phyloP scores from a whole-genome alignment of 1,140 invertebrate species.

The Telenomus remus region DNA sequence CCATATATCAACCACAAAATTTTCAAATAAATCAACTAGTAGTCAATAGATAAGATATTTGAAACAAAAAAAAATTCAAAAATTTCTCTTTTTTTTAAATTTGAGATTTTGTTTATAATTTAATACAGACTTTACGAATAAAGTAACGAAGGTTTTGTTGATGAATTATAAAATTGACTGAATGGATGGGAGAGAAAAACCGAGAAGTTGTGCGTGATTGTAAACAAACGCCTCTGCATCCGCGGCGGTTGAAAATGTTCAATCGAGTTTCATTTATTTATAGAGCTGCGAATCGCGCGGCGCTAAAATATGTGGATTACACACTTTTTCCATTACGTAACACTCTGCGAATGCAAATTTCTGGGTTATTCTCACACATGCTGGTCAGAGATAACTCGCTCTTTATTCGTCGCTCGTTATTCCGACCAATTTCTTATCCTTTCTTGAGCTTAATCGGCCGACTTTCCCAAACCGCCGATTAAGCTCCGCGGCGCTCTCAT shows the following conservation, averaged over 20 bases:
- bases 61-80: no score
- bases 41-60: no score
- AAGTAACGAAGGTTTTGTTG: no score
- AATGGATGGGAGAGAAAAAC: slow-evolving; percentile 11
- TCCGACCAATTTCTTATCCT: slow-evolving; percentile 34
- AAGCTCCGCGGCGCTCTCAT: slow-evolving; percentile 57
- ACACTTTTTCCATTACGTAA: slow-evolving; percentile 23
- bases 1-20: no score
- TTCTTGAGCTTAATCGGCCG: slow-evolving; percentile 33
- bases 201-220: not conserved
- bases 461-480: slow-evolving; percentile 59
- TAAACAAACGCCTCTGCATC: not conserved
- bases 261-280: slow-evolving; percentile 4
- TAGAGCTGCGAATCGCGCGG: not conserved
- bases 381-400: slow-evolving; percentile 23
- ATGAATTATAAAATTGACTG: slow-evolving; percentile 33
- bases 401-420: slow-evolving; percentile 16
- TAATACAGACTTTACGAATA: no score
- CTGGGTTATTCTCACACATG: slow-evolving; percentile 10
- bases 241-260: not conserved
- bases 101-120: no score
- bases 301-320: slow-evolving; percentile 17
- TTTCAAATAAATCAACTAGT: no score
- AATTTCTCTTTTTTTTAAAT: no score
- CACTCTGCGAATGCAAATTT: slow-evolving; percentile 23